Conservation (phyloP, 30 jellyfish, hydroid and myxozoan genomes). For the Nemopilema nomurai region DNA sequence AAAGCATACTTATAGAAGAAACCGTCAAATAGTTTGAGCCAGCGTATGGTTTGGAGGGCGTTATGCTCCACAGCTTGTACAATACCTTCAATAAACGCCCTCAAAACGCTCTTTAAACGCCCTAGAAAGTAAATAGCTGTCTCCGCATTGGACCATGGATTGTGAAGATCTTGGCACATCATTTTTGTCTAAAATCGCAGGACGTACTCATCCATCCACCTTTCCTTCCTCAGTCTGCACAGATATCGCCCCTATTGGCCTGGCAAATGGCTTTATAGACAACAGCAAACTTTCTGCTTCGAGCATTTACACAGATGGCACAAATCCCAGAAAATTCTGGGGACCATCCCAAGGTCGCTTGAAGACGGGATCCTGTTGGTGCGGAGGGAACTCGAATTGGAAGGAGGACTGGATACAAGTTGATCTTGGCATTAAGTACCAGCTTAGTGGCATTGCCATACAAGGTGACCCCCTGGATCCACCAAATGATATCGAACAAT, state of each 20-base stretch:
- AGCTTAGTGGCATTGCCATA: constrained; percentile 29
- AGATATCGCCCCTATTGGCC: constrained; percentile 21
- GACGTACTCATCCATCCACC: background rate
- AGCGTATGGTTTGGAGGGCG: too few relatives aligned
- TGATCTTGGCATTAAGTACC: constrained; percentile 17
- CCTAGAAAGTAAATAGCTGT: too few relatives aligned
- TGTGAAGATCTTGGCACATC: too few relatives aligned
- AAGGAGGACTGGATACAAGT: constrained; percentile 33
- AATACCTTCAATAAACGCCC: too few relatives aligned
- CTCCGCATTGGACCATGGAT: too few relatives aligned
- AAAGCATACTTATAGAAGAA: too few relatives aligned
- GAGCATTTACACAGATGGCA: background rate
- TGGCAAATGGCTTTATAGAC: constrained; percentile 24
- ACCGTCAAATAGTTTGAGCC: too few relatives aligned
- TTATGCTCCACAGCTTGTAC: too few relatives aligned
- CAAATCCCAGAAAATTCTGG: background rate
- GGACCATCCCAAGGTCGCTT: constrained; percentile 34
- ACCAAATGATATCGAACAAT: constrained; percentile 28
- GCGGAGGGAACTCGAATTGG: constrained; percentile 29
- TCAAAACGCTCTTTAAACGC: too few relatives aligned
- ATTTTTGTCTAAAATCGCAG: too few relatives aligned
- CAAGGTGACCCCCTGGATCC: constrained; percentile 55
- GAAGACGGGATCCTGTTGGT: constrained; percentile 43
- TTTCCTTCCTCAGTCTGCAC: constrained; percentile 5
- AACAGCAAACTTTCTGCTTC: background rate